A percentile compares a stretch with the other conserved stretches of the same genome.
These are phyloP conservation scores for Orthonevra nobilis DNA, from an alignment of 2,888 invertebrate genomes.

Conservation along the genomic window DNA sequence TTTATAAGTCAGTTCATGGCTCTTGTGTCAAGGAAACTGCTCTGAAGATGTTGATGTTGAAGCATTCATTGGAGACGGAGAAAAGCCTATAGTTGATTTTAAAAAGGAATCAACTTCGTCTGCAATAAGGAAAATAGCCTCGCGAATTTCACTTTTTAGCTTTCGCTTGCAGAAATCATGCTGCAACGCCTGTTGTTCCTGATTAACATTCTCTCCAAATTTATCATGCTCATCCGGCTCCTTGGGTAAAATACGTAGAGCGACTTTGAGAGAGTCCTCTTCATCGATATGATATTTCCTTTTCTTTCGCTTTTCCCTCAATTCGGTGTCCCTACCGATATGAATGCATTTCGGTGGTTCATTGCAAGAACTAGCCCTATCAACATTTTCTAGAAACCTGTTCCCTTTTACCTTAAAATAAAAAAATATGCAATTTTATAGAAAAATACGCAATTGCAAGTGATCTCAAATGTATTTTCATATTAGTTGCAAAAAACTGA, in stretches of 20 bases:
- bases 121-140: too few species aligned
- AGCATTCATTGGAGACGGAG: too few species aligned
- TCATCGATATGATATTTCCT: background rate
- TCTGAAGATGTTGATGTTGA: too few species aligned
- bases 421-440: background rate
- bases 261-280: background rate
- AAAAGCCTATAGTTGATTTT: too few species aligned
- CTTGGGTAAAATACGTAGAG: background rate
- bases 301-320: background rate
- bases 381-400: background rate
- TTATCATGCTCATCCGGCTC: background rate
- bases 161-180: conserved; percentile 6
- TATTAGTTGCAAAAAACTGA: background rate
- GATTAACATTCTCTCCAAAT: conserved; percentile 3
- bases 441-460: background rate
- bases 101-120: too few species aligned
- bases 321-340: background rate
- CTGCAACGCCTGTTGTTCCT: conserved; percentile 4
- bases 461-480: background rate
- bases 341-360: background rate
- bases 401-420: background rate
- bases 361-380: background rate
- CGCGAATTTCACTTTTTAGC: conserved; percentile 12
- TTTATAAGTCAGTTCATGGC: too few species aligned
- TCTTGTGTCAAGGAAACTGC: too few species aligned